These are phyloP conservation scores for Pogonophryne albipinna DNA, from an alignment of 2,797 vertebrate genomes.

Conservation along the genomic window DNA sequence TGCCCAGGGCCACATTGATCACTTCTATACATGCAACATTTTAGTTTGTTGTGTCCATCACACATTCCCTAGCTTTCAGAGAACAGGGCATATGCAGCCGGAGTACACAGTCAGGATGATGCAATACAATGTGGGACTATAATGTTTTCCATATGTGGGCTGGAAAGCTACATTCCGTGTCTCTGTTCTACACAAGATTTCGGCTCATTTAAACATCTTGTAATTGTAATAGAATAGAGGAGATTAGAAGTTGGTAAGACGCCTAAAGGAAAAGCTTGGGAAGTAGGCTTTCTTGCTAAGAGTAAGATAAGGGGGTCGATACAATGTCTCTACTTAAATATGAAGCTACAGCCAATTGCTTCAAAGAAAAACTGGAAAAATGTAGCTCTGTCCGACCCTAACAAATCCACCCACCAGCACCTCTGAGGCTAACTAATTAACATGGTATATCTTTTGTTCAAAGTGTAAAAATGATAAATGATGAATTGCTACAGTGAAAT, in stretches of 20 bases:
- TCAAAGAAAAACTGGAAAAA: neutral
- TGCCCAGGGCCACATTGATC: neutral
- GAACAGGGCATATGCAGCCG: neutral
- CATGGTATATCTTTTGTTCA: no score
- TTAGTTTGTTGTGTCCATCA: neutral
- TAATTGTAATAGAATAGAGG: neutral
- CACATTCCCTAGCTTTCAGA: constrained; percentile 1
- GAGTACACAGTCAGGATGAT: constrained; percentile 27
- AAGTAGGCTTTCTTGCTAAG: neutral
- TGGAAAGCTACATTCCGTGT: neutral
- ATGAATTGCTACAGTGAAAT: neutral
- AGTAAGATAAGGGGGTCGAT: neutral
- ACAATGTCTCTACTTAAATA: neutral
- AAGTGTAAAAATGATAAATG: no score
- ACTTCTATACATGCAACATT: neutral
- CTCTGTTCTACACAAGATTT: neutral
- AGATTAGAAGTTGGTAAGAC: neutral
- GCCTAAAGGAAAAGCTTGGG: neutral
- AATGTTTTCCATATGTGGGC: constrained; percentile 22
- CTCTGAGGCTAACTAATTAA: no score
- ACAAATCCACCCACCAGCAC: neutral
- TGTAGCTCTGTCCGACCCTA: neutral
- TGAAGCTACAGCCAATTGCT: neutral
- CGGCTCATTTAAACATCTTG: constrained; percentile 1
- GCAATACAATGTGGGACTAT: constrained; percentile 18